Evolutionary conservation across 2,888 invertebrate species (phyloP), one percentile per base, ranked within the genome.

Genomic region (Athalia circularis): DNA sequence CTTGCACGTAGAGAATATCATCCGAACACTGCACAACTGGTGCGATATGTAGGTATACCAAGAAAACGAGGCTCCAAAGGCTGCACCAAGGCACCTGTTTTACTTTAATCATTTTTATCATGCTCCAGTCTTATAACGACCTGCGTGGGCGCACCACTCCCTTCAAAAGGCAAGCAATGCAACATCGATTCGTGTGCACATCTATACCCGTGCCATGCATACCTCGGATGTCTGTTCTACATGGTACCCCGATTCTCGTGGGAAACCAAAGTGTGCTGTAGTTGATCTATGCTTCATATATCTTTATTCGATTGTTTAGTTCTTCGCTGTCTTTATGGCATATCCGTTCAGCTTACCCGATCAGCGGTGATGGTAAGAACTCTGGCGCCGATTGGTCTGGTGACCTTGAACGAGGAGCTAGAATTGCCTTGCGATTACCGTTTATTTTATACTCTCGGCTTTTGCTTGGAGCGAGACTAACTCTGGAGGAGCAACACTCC

Each of bases 111-210:
- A 79, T 72, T 72, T 77, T 48, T 78, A 54, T 29, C 29, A 29
- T 29, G 29, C 57, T 11, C 57, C 13, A 45, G 13, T 77, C 77
- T 75, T 29, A 29, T 29, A 77, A 83, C 77, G 83, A 82, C 72
- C 68, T 79, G 83, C 85, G 86, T 86, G 86, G 86, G 86, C 83
- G 85, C 83, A 82, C 82, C 83, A 83, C 83, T 85, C 84, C 83
- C 84, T 83, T 84, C 81, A 79, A 29, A 62, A 52, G 78, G 68
- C 52, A 48, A 64, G 74, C 78, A 62, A 9, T 72, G 57, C 13
- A 59, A 15, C 72, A 47, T 29, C 72, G 72, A 72, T 54, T 9
- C 54, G 4, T 54, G n/a, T 85, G 84, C 84, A 82, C 81, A 81
- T 80, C 77, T 81, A 78, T 81, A 80, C 79, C 77, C 77, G 75